Conservation (phyloP, 2,888 invertebrate genomes). For the Mythimna vitellina region DNA sequence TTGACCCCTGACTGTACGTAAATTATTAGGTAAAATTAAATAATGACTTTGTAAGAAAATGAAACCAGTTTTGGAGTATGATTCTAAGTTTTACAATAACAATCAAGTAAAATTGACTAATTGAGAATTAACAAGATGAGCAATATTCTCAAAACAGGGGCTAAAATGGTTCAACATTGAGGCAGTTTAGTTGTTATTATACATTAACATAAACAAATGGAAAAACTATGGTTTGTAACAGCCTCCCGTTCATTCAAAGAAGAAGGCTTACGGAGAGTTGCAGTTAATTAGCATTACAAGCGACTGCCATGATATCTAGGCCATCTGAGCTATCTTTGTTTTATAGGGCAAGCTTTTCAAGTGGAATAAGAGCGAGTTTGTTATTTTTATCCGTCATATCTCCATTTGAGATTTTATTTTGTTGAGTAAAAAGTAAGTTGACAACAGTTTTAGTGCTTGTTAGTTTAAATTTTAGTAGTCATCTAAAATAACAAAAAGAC, state of each 20-base stretch:
- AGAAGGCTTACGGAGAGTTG: conserved; percentile 18
- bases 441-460: too few species aligned
- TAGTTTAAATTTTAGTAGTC: not conserved
- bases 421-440: not conserved
- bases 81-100: not conserved
- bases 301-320: conserved; percentile 40
- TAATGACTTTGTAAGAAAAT: too few species aligned
- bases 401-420: conserved; percentile 21
- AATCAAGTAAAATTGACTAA: not conserved
- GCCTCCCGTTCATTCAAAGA: conserved; percentile 26
- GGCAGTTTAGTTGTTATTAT: rapidly evolving
- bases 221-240: conserved; percentile 6
- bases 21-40: too few species aligned
- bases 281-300: conserved; percentile 50
- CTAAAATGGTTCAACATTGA: not conserved
- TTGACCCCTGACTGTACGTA: too few species aligned
- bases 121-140: not conserved
- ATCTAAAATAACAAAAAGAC: not conserved
- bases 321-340: conserved; percentile 22
- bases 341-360: conserved; percentile 32
- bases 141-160: not conserved
- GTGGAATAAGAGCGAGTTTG: conserved; percentile 21
- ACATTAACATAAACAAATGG: not conserved
- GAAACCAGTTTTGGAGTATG: too few species aligned
- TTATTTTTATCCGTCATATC: conserved; percentile 6